Evolutionary conservation across 2,888 invertebrate species (phyloP).

Genomic region (Tyria jacobaeae): DNA sequence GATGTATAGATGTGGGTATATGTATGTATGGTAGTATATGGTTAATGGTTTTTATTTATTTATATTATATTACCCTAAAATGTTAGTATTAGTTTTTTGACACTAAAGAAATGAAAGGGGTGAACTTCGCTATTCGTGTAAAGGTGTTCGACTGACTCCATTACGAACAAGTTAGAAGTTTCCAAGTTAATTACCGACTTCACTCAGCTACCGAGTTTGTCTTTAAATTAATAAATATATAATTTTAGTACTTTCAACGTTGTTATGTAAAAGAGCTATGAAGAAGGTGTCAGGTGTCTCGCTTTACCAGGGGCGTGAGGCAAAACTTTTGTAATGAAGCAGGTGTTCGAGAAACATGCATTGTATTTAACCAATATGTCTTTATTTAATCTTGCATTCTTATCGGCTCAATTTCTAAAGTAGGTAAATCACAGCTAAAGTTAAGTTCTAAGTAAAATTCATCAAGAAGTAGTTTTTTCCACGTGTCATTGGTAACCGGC

Average conservation of each 20-base stretch:
- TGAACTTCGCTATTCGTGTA: slow-evolving; percentile 24
- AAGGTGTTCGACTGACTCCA: slow-evolving; percentile 28
- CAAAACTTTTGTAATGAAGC: slow-evolving; percentile 5
- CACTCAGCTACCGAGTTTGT: slow-evolving; percentile 26
- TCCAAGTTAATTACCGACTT: slow-evolving; percentile 36
- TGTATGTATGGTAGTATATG: too few relatives aligned
- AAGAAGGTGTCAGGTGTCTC: slow-evolving; percentile 9
- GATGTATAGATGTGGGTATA: too few relatives aligned
- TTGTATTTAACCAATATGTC: too few relatives aligned
- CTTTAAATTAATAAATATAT: slow-evolving; percentile 23
- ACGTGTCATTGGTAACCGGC: too few relatives aligned
- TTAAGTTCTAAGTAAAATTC: too few relatives aligned
- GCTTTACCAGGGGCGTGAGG: neutral
- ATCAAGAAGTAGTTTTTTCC: too few relatives aligned
- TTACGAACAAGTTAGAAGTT: slow-evolving; percentile 35
- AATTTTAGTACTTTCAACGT: slow-evolving; percentile 12
- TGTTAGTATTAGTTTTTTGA: slow-evolving; percentile 22
- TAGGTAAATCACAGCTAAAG: too few relatives aligned
- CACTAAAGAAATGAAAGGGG: slow-evolving; percentile 2
- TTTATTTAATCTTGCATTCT: too few relatives aligned
- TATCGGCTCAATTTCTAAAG: too few relatives aligned
- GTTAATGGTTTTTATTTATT: too few relatives aligned
- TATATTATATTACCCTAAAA: too few relatives aligned
- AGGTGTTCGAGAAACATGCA: slow-evolving; percentile 14
- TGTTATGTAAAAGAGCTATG: slow-evolving; percentile 4